Evolutionary conservation across 2,888 invertebrate species (phyloP).

Genomic region (Dryobota labecula): DNA sequence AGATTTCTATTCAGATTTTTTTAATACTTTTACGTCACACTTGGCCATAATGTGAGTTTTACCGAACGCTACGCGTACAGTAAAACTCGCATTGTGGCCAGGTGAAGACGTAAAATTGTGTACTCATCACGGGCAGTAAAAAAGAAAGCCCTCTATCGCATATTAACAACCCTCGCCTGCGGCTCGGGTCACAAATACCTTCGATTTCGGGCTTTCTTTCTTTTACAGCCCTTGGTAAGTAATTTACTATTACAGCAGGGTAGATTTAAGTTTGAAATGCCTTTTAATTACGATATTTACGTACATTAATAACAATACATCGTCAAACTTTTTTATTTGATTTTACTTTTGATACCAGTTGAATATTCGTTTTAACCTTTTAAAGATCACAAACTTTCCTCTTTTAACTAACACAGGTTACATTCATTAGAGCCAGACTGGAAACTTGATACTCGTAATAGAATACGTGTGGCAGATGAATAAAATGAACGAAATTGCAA

Average conservation of each 20-base stretch:
- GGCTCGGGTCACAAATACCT: too few species aligned
- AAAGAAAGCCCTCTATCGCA: too few species aligned
- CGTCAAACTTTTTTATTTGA: not conserved
- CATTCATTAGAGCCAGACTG: constrained; percentile 22
- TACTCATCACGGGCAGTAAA: too few species aligned
- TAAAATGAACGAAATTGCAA: constrained; percentile 30
- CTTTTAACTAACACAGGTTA: constrained; percentile 18
- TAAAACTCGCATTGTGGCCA: too few species aligned
- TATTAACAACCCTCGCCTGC: too few species aligned
- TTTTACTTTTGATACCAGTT: not conserved
- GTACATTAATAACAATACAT: too few species aligned
- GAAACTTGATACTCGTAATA: constrained; percentile 23
- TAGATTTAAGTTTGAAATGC: not conserved
- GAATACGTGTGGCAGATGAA: constrained; percentile 28
- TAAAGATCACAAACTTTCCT: constrained; percentile 4
- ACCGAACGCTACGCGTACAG: too few species aligned
- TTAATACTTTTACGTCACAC: not conserved
- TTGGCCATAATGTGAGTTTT: too few species aligned
- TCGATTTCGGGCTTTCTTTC: too few species aligned
- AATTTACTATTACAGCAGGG: too few species aligned
- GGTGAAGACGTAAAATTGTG: too few species aligned
- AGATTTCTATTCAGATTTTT: not conserved
- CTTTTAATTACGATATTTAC: not conserved
- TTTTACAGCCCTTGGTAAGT: too few species aligned
- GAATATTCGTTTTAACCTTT: not conserved